phyloP scores from a whole-genome alignment of 2,113 vertebrate genomes.

The Tragelaphus imberbis region DNA sequence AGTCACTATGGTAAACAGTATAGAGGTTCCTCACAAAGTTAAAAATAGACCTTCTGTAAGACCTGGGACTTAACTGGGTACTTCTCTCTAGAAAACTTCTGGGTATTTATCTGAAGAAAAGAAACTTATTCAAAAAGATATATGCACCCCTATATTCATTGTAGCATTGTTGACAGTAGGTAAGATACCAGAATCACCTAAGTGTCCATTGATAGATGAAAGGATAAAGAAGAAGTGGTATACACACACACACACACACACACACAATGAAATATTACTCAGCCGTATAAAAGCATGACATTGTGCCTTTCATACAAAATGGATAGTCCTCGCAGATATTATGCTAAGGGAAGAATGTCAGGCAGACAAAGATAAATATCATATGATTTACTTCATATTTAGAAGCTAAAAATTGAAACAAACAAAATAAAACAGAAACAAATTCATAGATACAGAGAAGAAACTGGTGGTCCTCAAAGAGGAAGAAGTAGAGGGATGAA shows the following conservation, averaged over 20 bases:
- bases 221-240: background rate
- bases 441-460: too few species aligned
- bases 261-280: background rate
- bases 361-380: background rate
- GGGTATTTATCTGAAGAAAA: background rate
- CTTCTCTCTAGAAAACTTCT: background rate
- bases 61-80: too few species aligned
- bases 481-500: too few species aligned
- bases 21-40: background rate
- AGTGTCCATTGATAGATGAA: background rate
- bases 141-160: background rate
- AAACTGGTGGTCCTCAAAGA: too few species aligned
- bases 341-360: background rate
- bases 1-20: background rate
- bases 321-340: background rate
- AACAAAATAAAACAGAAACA: too few species aligned
- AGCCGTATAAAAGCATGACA: background rate
- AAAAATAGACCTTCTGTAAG: background rate
- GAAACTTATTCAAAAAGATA: background rate
- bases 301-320: background rate
- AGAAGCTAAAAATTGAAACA: background rate
- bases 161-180: background rate
- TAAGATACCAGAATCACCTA: background rate
- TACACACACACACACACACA: background rate
- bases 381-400: background rate